Conservation (phyloP, 2,113 vertebrate species). For the Neofelis nebulosa region DNA sequence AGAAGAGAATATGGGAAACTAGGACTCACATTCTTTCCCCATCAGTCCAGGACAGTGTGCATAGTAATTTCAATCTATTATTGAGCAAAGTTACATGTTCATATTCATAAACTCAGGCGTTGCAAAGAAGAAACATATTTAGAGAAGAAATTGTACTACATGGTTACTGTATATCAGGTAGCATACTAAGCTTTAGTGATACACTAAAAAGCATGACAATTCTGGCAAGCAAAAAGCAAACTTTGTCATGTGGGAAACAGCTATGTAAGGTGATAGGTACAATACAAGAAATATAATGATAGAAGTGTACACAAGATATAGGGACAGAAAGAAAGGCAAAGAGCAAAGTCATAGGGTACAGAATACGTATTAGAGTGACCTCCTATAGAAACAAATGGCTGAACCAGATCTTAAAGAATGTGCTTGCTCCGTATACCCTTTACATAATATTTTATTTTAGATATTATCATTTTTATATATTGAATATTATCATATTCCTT, state of each 20-base stretch:
- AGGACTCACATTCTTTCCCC: background rate
- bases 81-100: background rate
- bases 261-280: background rate
- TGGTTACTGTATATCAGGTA: background rate
- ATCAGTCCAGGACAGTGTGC: fast-evolving
- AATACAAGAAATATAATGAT: background rate
- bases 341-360: background rate
- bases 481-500: background rate
- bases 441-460: background rate
- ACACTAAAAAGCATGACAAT: background rate
- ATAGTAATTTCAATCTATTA: background rate
- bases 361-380: background rate
- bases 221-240: background rate
- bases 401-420: background rate
- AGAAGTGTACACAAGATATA: no score
- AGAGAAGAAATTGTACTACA: background rate
- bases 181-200: background rate
- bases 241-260: background rate
- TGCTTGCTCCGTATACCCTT: fast-evolving
- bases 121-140: background rate
- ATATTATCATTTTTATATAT: background rate
- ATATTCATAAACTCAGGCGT: background rate
- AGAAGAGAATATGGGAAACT: background rate
- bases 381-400: background rate
- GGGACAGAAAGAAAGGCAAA: background rate